A percentile compares a stretch with the other conserved stretches of the same genome.
Conservation (phyloP, 2,113 vertebrate genomes). For the Ascaphus truei region DNA sequence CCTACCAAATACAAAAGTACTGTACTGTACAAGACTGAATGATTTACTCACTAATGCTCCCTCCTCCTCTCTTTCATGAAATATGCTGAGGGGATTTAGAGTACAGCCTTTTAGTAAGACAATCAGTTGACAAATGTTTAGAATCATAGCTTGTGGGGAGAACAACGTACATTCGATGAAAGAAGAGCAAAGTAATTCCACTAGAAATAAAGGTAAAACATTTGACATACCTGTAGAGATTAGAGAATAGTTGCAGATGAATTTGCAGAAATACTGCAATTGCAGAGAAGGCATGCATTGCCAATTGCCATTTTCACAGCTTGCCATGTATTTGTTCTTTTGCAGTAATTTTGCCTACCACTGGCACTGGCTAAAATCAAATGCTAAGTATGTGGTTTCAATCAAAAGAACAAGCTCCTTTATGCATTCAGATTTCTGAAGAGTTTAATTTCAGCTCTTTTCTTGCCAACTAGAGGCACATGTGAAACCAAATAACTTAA, state of each 20-base stretch:
- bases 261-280: slow-evolving; percentile 45
- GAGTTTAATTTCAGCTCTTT: slow-evolving; percentile 53
- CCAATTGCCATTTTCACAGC: slow-evolving; percentile 50
- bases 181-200: slow-evolving; percentile 18
- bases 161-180: slow-evolving; percentile 27
- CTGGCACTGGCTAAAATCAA: slow-evolving; percentile 37
- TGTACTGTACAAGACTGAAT: too few relatives aligned
- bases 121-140: background rate
- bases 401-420: slow-evolving; percentile 54
- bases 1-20: too few relatives aligned
- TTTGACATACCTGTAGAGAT: slow-evolving; percentile 36
- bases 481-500: slow-evolving; percentile 56
- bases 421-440: slow-evolving; percentile 46
- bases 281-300: slow-evolving; percentile 37
- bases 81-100: background rate
- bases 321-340: slow-evolving; percentile 44
- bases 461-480: slow-evolving; percentile 52
- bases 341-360: slow-evolving; percentile 56
- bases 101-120: background rate
- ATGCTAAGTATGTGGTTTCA: slow-evolving; percentile 45
- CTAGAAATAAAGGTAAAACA: slow-evolving; percentile 37
- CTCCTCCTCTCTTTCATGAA: too few relatives aligned
- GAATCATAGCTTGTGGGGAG: slow-evolving; percentile 13
- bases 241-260: slow-evolving; percentile 40
- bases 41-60: too few relatives aligned